Evolutionary conservation across 2,797 vertebrate genomes (phyloP), one percentile per base, ranked within the genome.

Genomic region (Rhodeus uyekii): DNA sequence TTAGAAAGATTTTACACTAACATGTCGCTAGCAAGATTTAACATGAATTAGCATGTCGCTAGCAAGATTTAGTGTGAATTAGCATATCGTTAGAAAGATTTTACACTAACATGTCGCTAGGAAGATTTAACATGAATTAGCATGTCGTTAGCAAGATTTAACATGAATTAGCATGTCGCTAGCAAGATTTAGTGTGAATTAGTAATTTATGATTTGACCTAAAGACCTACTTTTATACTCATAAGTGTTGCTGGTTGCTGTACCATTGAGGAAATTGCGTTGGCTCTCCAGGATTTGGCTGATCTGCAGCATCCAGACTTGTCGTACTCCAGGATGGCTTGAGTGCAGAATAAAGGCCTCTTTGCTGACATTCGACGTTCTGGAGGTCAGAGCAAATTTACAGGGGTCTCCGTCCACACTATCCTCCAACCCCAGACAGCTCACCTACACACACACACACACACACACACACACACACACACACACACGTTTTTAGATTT

Each of bases 211-310:
- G 58, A 29, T 13, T 5, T 8, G 18, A 64, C 8, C 44, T 32
- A 34, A 50, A 72, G 44, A 32, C 27, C 13, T 16, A 60, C 14
- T 76, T 76, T 8, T 63, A 34, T 36, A 55, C 2, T 5, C 29
- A 1, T 38, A 29, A 19, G 16, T 29, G 6, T 39, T 60, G 67
- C 5, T 46, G 46, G 36, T 46, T 63, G 24, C 50, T 50, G 78
- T 95, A 99, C 98, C 97, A 87, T 97, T 99, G 93, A 99, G 94
- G 90, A 99, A 98, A 91, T 97, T 99, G 90, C 96, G 96, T 91
- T 99, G 98, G 92, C 96, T 97, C 93, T 99, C 97, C 83, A 99
- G 93, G 85, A 99, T 99, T 93, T 99, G 98, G 92, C 96, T 94
- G 89, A 99, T 98, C 94, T 99, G 98, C 48, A 99, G 95, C 86